Base-by-base conservation (phyloP, 2,888 invertebrate genomes). In the Caenorhabditis uteleia region DNA sequence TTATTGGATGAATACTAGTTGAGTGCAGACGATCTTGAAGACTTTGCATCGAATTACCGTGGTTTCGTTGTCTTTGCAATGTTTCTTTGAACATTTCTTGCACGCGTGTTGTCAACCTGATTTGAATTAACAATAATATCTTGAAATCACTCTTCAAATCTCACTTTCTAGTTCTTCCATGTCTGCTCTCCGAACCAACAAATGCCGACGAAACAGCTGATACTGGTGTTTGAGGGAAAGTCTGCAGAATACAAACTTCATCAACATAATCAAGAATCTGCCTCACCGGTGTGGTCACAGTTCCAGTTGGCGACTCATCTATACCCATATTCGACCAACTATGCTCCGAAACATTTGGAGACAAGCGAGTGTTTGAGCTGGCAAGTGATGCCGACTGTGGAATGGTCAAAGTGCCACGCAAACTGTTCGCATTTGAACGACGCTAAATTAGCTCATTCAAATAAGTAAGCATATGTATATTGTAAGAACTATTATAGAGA, bases 71-170 rank as follows among this genome's bases (percentile, higher is more conserved):
- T 5, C 74, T 50, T 38, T 68, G 68, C 20, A 76, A 64, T 1
- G 72, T 68, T 34, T 74, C 74, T 55, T 74, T 75, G 61, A 82
- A 74, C 82, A 82, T 82, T 56, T 82, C 81, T 45, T 78, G 75
- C 1, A 82, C 81, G 6, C 77, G 65, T 16, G 70, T 68, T 3
- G 82, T 82, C 57, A 82, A 45, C 45, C 78, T 79, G 47, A 18
- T 48, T 20, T 38, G 14, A 18, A 12, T 29, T 10, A 29, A 7
- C 16, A 2, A 27, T 26, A 12, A 38, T 16, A 38, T 16, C 7
- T n/a, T 8, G 7, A 8, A 38, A 38, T n/a, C 12, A 10, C 16
- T 10, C 20, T 7, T 10, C 7, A 20, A 47, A 39, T 36, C 65
- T 45, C 18, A 78, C 75, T 82, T 82, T 45, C 82, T 69, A 29